Evolutionary conservation across 2,113 vertebrate genomes (phyloP).

Genomic region (human (Homo sapiens)): GRCh38 chr1:159438501-159439000

Average conservation of each 20-base stretch:
- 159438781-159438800: conserved; percentile 38
- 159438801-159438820: conserved; percentile 59
- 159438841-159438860: conserved; percentile 28
- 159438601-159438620: conserved; percentile 16
- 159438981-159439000: background rate
- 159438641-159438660: conserved; percentile 51
- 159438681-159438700: conserved; percentile 23
- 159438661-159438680: conserved; percentile 34
- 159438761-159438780: conserved; percentile 62
- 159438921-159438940: background rate
- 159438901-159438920: background rate
- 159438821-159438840: conserved; percentile 29
- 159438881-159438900: conserved; percentile 2
- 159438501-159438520: background rate
- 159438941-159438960: background rate
- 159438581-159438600: background rate
- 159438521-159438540: background rate
- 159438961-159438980: background rate
- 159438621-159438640: conserved; percentile 60
- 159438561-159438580: background rate
- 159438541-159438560: conserved; percentile 21
- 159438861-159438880: background rate
- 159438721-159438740: conserved; percentile 56
- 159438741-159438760: conserved; percentile 66
- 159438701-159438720: conserved; percentile 62